phyloP scores from a whole-genome alignment of 2,888 invertebrate species.

The Epinotia brunnichana region DNA sequence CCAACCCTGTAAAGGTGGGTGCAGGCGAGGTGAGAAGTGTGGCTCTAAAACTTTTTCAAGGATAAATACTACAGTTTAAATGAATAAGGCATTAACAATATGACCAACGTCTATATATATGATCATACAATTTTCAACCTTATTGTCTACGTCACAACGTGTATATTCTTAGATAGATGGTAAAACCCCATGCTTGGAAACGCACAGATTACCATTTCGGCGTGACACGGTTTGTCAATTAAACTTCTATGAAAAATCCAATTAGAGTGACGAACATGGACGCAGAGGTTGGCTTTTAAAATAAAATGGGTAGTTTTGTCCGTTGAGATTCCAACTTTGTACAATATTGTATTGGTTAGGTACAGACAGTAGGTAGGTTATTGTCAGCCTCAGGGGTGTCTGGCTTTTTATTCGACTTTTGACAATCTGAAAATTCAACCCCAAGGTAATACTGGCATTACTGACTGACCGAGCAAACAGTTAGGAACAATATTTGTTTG shows the following conservation, averaged over 20 bases:
- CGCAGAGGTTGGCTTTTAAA: slow-evolving; percentile 11
- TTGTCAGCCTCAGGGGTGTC: neutral
- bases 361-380: neutral
- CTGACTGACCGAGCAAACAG: neutral
- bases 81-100: slow-evolving; percentile 7
- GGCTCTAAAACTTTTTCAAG: slow-evolving; percentile 65
- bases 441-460: neutral
- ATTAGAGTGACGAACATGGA: neutral
- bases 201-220: slow-evolving; percentile 25
- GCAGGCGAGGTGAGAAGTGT: slow-evolving; percentile 61
- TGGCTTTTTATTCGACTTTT: neutral
- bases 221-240: slow-evolving; percentile 33
- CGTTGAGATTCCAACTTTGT: neutral
- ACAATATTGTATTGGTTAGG: neutral
- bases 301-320: neutral
- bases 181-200: neutral
- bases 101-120: neutral
- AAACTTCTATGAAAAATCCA: slow-evolving; percentile 29
- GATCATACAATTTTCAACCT: neutral
- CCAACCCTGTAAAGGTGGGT: slow-evolving; percentile 26
- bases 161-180: neutral
- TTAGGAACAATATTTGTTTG: neutral
- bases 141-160: neutral
- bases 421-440: neutral
- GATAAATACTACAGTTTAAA: slow-evolving; percentile 56